phyloP scores from a whole-genome alignment of 1,140 invertebrate genomes.

The Drosophila navojoa region DNA sequence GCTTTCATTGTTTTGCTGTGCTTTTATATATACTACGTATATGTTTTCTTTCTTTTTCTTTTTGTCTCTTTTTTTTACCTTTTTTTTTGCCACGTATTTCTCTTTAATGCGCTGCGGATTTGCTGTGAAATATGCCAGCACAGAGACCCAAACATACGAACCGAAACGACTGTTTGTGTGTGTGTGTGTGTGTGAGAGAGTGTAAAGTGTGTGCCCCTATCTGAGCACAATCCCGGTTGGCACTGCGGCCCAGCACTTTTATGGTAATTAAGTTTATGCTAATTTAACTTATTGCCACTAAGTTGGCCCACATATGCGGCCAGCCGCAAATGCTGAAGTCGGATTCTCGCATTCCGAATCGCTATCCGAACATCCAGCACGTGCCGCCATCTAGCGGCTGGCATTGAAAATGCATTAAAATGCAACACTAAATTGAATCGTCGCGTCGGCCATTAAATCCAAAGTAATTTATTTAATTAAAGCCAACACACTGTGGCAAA shows the following conservation, averaged over 20 bases:
- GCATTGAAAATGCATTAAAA: conserved; percentile 46
- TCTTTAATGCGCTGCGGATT: conserved; percentile 81
- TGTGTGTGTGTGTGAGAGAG: background rate
- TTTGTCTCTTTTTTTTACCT: conserved; percentile 26
- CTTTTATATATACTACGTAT: conserved; percentile 21
- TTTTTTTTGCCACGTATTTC: conserved; percentile 75
- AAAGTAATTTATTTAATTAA: conserved; percentile 68
- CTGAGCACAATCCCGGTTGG: conserved; percentile 60
- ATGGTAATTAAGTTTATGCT: conserved; percentile 82
- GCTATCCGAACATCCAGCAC: background rate
- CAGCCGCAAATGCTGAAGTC: conserved; percentile 59
- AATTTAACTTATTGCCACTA: conserved; percentile 82
- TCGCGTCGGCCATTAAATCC: conserved; percentile 15
- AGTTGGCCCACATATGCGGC: conserved; percentile 80
- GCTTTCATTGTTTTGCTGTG: conserved; percentile 73
- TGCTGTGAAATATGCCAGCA: conserved; percentile 72
- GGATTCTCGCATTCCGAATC: conserved; percentile 8
- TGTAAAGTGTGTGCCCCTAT: conserved; percentile 21
- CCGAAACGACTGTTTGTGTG: background rate
- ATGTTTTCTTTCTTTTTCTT: too few species aligned
- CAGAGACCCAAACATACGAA: conserved; percentile 24
- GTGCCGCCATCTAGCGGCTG: conserved; percentile 29
- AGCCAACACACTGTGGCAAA: conserved; percentile 19
- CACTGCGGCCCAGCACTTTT: conserved; percentile 71
- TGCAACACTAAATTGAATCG: conserved; percentile 44